Evolutionary conservation across 2,113 vertebrate species (phyloP), one percentile per base, ranked within the genome.

Genomic region (Scophthalmus maximus): DNA sequence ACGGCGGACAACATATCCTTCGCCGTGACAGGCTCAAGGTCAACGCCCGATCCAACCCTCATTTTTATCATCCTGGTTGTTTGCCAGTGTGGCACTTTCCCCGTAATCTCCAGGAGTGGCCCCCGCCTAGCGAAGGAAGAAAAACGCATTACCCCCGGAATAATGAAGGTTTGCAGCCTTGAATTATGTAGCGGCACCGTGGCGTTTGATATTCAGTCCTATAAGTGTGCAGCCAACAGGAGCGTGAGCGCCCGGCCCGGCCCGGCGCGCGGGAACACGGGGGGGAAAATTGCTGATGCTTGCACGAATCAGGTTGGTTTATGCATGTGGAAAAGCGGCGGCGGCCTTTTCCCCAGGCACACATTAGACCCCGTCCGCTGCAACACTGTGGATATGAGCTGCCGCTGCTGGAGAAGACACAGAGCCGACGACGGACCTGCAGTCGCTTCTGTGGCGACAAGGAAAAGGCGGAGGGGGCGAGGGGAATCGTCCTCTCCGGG

Each of bases 171-270:
- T 84, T 65, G 47, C 36, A 32, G 11, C n/a, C 63, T 74, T 87
- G 81, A 88, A 86, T 91, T 78, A 87, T 81, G 71, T 56, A 76
- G 78, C 72, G 68, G 46, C 56, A 25, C 63, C 8, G 64, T 22
- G 40, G 59, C 22, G 9, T 86, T 84, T 86, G 64, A 72, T 78
- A 88, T 84, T 89, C 72, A 36, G 57, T 56, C 27, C 49, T 32
- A n/a, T n/a, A 29, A 18, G 59, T 74, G 25, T 51, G 70, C 73
- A 74, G 76, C 51, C 47, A 38, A 29, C 47, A 4, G 18, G 11
- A 23, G 65, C 50, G 46, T 25, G 36, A 74, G 55, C 72, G 47
- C n/a, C n/a, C n/a, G n/a, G n/a, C n/a, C n/a, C n/a, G n/a, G n/a
- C n/a, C n/a, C n/a, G n/a, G n/a, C n/a, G n/a, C n/a, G 59, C 68